A percentile compares a stretch with the other conserved stretches of the same genome.
Evolutionary conservation across 2,797 vertebrate genomes (phyloP).

Genomic region (Hydrolagus colliei): DNA sequence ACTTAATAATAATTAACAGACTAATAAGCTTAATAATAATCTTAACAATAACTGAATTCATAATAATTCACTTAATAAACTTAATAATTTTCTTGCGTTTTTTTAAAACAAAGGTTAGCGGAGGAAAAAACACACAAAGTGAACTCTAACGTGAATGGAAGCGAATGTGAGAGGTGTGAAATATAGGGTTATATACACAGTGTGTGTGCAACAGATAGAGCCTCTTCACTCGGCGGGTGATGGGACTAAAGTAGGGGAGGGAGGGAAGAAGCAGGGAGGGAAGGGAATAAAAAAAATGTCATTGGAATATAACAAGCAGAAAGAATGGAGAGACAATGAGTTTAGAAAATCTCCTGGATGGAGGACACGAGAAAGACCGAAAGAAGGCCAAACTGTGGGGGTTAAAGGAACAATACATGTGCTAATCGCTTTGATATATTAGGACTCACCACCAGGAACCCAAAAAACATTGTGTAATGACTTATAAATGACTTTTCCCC

Average conservation of each 20-base stretch:
- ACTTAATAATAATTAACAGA: no score
- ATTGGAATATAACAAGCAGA: constrained; percentile 89
- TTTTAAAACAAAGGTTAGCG: background rate
- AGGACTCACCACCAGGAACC: constrained; percentile 92
- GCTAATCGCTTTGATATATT: constrained; percentile 99
- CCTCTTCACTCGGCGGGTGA: constrained; percentile 86
- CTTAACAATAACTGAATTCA: background rate
- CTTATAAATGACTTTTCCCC: constrained; percentile 96
- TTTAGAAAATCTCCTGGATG: constrained; percentile 86
- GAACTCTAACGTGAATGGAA: background rate
- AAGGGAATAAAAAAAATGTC: constrained; percentile 73
- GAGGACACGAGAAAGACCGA: constrained; percentile 88
- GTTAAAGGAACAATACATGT: constrained; percentile 91
- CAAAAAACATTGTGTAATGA: constrained; percentile 99
- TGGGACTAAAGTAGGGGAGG: constrained; percentile 57
- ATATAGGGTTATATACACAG: background rate
- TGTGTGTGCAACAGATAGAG: constrained; percentile 67
- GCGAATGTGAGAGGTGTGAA: constrained; percentile 3
- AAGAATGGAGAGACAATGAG: constrained; percentile 91
- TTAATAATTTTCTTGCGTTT: background rate
- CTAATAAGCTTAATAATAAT: no score
- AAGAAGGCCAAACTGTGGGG: constrained; percentile 71
- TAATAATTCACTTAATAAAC: background rate
- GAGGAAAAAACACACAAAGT: background rate
- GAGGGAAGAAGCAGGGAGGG: no score